Percentiles rank a stretch among this genome's conserved stretches.
These are phyloP conservation scores for Cynoglossus semilaevis DNA, from an alignment of 2,113 vertebrate species.

Conservation along the genomic window DNA sequence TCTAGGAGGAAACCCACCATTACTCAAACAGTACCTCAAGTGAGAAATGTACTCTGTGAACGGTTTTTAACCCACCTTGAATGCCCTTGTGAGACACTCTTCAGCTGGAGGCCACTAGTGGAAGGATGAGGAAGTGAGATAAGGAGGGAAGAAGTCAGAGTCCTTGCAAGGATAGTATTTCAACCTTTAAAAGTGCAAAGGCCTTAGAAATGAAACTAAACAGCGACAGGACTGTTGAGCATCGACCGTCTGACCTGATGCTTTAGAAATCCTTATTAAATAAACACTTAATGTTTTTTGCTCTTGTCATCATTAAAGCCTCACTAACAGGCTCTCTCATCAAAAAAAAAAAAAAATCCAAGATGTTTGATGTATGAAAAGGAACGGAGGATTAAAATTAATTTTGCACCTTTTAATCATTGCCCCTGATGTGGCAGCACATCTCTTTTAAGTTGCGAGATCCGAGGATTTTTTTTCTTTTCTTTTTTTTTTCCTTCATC, in stretches of 20 bases:
- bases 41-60: constrained; percentile 37
- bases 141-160: too few species aligned
- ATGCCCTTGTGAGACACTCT: constrained; percentile 18
- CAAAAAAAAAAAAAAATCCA: constrained; percentile 26
- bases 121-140: background rate
- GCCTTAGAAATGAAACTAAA: background rate
- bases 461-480: constrained; percentile 34
- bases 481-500: constrained; percentile 34
- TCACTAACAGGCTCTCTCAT: constrained; percentile 24
- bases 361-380: constrained; percentile 36
- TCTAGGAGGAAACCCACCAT: constrained; percentile 29
- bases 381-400: constrained; percentile 33
- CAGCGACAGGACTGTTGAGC: background rate
- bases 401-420: constrained; percentile 50
- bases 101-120: constrained; percentile 4
- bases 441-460: constrained; percentile 41
- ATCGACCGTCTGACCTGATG: constrained; percentile 5
- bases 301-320: constrained; percentile 24
- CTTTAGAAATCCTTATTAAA: constrained; percentile 35
- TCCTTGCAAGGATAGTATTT: background rate
- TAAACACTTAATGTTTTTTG: constrained; percentile 17
- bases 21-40: constrained; percentile 31
- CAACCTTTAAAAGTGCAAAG: constrained; percentile 1
- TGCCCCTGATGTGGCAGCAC: constrained; percentile 44
- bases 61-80: background rate